A percentile compares a stretch with the other conserved stretches of the same genome.
These are phyloP conservation scores for Gobionotothen gibberifrons DNA, from an alignment of 2,797 vertebrate species.

Conservation along the genomic window DNA sequence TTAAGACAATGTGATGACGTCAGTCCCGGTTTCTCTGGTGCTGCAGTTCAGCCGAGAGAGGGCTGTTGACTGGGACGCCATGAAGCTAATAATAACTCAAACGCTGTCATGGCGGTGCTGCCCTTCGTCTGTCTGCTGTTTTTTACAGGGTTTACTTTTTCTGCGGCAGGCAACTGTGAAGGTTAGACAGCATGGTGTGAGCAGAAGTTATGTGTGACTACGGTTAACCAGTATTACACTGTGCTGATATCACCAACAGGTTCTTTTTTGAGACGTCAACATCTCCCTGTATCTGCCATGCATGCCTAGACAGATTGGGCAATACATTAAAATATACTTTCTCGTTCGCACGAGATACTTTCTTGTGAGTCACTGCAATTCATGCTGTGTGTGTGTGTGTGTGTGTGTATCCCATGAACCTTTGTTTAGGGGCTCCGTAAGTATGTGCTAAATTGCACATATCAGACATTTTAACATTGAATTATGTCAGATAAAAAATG, in stretches of 20 bases:
- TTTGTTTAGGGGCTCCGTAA: too few species aligned
- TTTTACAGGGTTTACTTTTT: conserved; percentile 48
- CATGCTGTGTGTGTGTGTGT: too few species aligned
- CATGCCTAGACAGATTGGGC: not conserved
- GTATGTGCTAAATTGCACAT: too few species aligned
- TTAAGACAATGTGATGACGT: not conserved
- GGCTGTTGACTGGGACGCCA: not conserved
- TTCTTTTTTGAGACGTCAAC: not conserved
- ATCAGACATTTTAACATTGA: too few species aligned
- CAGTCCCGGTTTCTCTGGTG: not conserved
- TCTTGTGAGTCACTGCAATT: too few species aligned
- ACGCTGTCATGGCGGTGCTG: conserved; percentile 31
- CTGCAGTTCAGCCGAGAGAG: not conserved
- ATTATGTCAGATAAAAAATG: too few species aligned
- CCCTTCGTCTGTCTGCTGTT: conserved; percentile 50
- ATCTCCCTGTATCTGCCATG: not conserved
- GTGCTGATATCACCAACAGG: not conserved
- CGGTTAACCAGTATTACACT: not conserved
- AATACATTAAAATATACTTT: too few species aligned
- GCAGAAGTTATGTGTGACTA: not conserved
- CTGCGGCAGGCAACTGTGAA: conserved; percentile 72
- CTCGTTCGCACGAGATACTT: too few species aligned
- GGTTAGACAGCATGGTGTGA: conserved; percentile 69
- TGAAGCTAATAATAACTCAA: conserved; percentile 27
- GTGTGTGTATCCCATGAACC: too few species aligned